phyloP scores from a whole-genome alignment of 2,888 invertebrate species.

The Volucella inanis region DNA sequence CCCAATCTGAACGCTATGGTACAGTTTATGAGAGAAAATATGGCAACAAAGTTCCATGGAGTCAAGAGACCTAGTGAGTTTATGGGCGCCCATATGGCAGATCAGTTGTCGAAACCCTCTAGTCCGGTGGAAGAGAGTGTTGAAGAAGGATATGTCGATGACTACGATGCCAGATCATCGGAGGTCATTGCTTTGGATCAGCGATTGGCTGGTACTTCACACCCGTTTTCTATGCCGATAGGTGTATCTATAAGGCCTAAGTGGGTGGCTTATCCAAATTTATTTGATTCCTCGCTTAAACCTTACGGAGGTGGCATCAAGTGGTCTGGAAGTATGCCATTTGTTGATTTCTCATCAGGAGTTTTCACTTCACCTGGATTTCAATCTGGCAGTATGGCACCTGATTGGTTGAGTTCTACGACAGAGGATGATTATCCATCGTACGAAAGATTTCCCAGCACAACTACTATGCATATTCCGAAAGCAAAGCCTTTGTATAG shows the following conservation, averaged over 20 bases:
- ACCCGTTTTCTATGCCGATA: conserved; percentile 42
- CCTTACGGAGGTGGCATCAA: conserved; percentile 35
- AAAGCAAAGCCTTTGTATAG: conserved; percentile 55
- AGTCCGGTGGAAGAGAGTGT: conserved; percentile 4
- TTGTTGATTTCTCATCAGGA: background rate
- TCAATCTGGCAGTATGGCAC: background rate
- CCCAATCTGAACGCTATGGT: conserved; percentile 42
- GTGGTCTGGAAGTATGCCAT: background rate
- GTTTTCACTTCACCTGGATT: too few species aligned
- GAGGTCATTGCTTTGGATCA: conserved; percentile 59
- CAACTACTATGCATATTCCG: conserved; percentile 62
- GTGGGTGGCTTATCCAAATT: conserved; percentile 45
- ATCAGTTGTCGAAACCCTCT: conserved; percentile 27
- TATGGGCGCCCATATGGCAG: conserved; percentile 46
- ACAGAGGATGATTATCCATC: conserved; percentile 48
- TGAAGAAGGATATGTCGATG: conserved; percentile 26
- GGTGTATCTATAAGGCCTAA: conserved; percentile 33
- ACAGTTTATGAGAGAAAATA: conserved; percentile 34
- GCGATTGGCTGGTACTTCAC: conserved; percentile 49
- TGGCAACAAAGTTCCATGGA: conserved; percentile 59
- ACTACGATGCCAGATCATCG: conserved; percentile 51
- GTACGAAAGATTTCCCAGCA: conserved; percentile 45
- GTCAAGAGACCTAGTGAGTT: conserved; percentile 63
- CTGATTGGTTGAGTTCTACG: conserved; percentile 47
- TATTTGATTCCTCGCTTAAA: conserved; percentile 41